phyloP scores from a whole-genome alignment of 2,797 vertebrate genomes.

The Perdix hodgsoniae region DNA sequence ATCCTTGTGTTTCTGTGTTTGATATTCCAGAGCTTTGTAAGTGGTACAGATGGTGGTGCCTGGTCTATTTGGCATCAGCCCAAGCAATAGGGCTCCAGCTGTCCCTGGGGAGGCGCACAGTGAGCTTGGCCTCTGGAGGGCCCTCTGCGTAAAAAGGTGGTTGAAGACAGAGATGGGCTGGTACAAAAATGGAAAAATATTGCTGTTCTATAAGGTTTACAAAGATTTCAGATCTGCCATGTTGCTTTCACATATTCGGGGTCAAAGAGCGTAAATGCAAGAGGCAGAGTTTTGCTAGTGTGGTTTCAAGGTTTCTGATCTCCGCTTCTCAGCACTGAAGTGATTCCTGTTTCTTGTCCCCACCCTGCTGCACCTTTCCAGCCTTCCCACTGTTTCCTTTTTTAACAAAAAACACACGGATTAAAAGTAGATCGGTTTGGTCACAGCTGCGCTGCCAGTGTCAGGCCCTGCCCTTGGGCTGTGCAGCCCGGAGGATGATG shows the following conservation, averaged over 20 bases:
- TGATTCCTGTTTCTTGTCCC: neutral
- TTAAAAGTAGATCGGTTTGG: neutral
- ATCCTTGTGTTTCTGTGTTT: neutral
- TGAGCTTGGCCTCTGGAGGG: neutral
- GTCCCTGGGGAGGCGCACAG: neutral
- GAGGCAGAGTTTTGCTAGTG: neutral
- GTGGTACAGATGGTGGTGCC: neutral
- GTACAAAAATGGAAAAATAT: neutral
- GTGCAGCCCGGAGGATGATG: neutral
- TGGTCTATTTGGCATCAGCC: constrained; percentile 20
- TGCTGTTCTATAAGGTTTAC: neutral
- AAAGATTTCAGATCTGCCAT: neutral
- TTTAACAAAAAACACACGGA: neutral
- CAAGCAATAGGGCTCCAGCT: neutral
- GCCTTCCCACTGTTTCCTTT: neutral
- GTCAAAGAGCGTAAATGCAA: neutral
- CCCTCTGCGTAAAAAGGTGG: neutral
- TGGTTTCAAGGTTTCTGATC: neutral
- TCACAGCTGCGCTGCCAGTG: neutral
- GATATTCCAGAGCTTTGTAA: neutral
- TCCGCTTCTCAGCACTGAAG: neutral
- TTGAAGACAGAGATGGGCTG: neutral
- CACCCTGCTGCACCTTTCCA: neutral
- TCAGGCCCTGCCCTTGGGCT: neutral
- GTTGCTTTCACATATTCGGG: neutral